A percentile compares a stretch with the other conserved stretches of the same genome.
Evolutionary conservation across 2,113 vertebrate species (phyloP).

Genomic region (Baryphthengus martii): DNA sequence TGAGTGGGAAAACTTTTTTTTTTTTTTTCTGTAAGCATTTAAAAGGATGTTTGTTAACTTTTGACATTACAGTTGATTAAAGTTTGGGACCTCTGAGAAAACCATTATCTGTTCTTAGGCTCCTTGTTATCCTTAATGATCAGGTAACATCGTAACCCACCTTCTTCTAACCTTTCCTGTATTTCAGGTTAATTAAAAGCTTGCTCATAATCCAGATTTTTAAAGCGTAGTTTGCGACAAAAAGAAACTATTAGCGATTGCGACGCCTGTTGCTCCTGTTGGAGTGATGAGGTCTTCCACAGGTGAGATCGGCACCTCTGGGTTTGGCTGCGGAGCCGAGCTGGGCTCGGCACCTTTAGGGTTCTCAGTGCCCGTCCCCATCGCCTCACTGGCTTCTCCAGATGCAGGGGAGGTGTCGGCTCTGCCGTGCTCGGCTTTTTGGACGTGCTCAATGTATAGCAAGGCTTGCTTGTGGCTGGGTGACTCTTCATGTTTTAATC

Average conservation of each 20-base stretch:
- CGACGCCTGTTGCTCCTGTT: accelerated
- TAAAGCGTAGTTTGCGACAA: accelerated
- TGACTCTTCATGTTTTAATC: no score
- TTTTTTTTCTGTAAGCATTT: neutral
- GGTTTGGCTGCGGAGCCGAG: neutral
- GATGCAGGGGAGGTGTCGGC: neutral
- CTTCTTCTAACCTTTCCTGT: neutral
- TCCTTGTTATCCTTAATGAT: neutral
- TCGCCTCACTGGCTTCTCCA: neutral
- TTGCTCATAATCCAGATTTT: neutral
- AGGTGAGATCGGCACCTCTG: neutral
- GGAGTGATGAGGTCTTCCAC: accelerated
- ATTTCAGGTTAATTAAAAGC: neutral
- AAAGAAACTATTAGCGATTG: neutral
- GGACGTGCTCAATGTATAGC: no score
- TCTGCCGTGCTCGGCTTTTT: neutral
- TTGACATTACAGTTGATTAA: neutral
- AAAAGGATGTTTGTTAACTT: neutral
- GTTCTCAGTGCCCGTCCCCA: neutral
- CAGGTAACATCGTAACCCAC: neutral
- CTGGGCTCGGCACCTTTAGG: neutral
- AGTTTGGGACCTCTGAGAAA: neutral
- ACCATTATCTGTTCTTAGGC: neutral
- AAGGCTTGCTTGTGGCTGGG: no score
- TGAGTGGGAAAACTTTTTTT: neutral